Conservation (phyloP, 2,888 invertebrate species). For the Marronus borbonicus region DNA sequence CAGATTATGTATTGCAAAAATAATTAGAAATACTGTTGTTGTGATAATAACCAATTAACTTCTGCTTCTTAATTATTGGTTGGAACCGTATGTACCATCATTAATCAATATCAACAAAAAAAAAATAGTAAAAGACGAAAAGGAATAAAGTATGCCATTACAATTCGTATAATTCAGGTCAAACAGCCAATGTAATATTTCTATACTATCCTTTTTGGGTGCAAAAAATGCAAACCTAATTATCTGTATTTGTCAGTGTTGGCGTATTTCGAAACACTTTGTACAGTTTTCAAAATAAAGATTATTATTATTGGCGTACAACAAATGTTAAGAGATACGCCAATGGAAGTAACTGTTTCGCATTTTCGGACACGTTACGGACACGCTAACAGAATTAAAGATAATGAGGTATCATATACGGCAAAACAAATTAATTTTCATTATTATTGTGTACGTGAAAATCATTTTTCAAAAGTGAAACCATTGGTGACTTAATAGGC, state of each 20-base stretch:
- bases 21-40: no score
- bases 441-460: slow-evolving; percentile 3
- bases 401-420: slow-evolving; percentile 6
- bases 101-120: no score
- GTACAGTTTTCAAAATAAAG: no score
- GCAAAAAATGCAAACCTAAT: slow-evolving; percentile 19
- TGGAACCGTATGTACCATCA: no score
- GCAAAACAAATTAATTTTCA: slow-evolving; percentile 24
- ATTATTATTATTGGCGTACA: no score
- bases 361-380: neutral
- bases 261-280: no score
- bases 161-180: slow-evolving; percentile 10
- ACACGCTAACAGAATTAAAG: slow-evolving; percentile 4
- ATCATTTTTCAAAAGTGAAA: slow-evolving; percentile 24
- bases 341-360: slow-evolving; percentile 24
- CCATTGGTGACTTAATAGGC: slow-evolving; percentile 10
- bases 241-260: neutral
- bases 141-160: no score
- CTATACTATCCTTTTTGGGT: neutral
- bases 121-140: no score
- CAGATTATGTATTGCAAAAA: no score
- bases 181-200: slow-evolving; percentile 8
- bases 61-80: no score
- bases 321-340: slow-evolving; percentile 8
- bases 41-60: no score